Evolutionary conservation across 53 echinoderm and acorn worm genomes (phyloP), one percentile per base, ranked within the genome.

Genomic region (Zoroaster sp.): DNA sequence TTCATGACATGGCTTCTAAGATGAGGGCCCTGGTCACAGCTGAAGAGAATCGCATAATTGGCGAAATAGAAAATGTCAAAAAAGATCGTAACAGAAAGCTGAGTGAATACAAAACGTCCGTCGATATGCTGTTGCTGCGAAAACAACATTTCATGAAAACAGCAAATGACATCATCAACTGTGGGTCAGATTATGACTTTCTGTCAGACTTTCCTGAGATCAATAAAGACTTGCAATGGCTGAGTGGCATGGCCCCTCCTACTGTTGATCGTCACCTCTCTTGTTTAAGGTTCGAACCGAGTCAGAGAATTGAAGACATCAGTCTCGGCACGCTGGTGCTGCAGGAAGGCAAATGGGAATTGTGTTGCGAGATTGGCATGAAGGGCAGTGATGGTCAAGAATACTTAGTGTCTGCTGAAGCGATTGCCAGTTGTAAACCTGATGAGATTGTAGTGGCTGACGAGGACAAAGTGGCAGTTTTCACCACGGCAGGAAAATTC

Each of bases 191-290:
- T 54, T 39, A 35, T 41, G 66, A 82, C 67, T 82, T 82, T 28
- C 67, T 82, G 13, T 82, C 82, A 5, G 40, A 66, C 40, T 82
- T 66, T 38, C 65, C 67, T 13, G 40, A 66, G 55, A 39, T 82
- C 20, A 67, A 67, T 3, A 82, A 40, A 66, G 82, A 40, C 7
- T 42, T 82, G 66, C 38, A 82, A 21, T 18, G 40, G 28, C 82
- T 82, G 10, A 20, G 65, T 21, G 37, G 66, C 25, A 54, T 42
- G 41, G 35, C 20, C 6, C 66, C 82, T 35, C 0, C 67, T 3
- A 35, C 38, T 4, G 13, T 66, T 39, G 47, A 82, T 30, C 36
- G 42, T 20, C 4, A 15, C 1, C 32, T 66, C 12, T 65, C 38
- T 20, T 66, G n/a, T 21, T 21, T 82, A 3, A 66, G 40, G 23